Conservation (phyloP, 2,888 invertebrate species). For the Xylocampa areola region DNA sequence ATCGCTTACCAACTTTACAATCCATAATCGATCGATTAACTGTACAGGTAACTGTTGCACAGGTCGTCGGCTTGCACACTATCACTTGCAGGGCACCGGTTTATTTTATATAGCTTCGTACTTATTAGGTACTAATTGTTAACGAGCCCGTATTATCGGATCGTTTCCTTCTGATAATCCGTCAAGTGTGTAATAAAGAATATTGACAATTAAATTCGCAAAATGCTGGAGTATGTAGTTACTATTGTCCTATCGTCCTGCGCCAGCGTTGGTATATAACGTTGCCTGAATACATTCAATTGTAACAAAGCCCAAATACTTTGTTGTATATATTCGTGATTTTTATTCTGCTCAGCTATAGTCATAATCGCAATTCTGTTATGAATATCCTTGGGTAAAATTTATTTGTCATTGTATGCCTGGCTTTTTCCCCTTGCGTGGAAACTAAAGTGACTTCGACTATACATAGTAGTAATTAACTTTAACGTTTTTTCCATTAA, state of each 20-base stretch:
- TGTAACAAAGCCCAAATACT: slow-evolving; percentile 14
- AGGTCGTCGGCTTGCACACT: slow-evolving; percentile 39
- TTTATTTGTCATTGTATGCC: slow-evolving; percentile 46
- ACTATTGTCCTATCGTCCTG: slow-evolving; percentile 10
- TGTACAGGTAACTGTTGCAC: slow-evolving; percentile 34
- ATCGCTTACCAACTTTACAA: slow-evolving; percentile 70
- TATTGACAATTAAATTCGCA: slow-evolving; percentile 51
- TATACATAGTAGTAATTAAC: background rate
- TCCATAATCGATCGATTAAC: slow-evolving; percentile 55
- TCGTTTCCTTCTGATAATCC: slow-evolving; percentile 73
- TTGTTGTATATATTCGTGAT: slow-evolving; percentile 29
- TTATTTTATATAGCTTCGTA: slow-evolving; percentile 67
- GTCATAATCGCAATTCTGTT: slow-evolving; percentile 37
- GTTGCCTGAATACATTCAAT: slow-evolving; percentile 7
- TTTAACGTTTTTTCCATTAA: no score
- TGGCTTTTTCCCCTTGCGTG: slow-evolving; percentile 33
- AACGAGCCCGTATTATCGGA: slow-evolving; percentile 62
- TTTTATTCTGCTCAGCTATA: slow-evolving; percentile 50
- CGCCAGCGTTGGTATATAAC: no score
- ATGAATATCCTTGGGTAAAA: slow-evolving; percentile 50
- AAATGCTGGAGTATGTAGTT: slow-evolving; percentile 10
- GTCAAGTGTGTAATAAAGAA: slow-evolving; percentile 67
- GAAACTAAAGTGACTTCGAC: slow-evolving; percentile 15
- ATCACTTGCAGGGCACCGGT: slow-evolving; percentile 39
- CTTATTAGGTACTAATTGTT: slow-evolving; percentile 54